Percentiles rank a stretch among this genome's conserved stretches.
phyloP scores from a whole-genome alignment of 2,888 invertebrate species.

The Torymus tubicola region DNA sequence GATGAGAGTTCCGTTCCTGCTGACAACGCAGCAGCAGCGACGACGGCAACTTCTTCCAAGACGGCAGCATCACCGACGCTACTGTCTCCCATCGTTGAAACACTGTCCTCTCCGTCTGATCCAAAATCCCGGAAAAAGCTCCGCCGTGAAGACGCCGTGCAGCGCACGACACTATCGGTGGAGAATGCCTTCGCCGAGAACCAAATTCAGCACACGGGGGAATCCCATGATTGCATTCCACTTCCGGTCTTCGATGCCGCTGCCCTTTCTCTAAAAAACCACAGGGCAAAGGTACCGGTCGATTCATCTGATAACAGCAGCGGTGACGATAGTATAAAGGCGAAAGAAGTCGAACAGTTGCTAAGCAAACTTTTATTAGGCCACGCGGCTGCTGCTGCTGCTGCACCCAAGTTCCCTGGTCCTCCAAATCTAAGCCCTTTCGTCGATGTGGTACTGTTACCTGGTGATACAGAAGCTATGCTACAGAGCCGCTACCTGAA shows the following conservation, averaged over 20 bases:
- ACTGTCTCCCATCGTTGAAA: slow-evolving; percentile 16
- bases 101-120: neutral
- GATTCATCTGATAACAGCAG: neutral
- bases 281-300: neutral
- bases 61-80: too few relatives aligned
- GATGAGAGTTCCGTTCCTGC: neutral
- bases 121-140: slow-evolving; percentile 60
- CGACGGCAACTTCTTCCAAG: neutral
- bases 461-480: slow-evolving; percentile 55
- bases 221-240: slow-evolving; percentile 74
- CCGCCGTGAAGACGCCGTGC: slow-evolving; percentile 68
- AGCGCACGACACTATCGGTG: slow-evolving; percentile 63
- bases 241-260: slow-evolving; percentile 65
- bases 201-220: slow-evolving; percentile 72
- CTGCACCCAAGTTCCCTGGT: neutral
- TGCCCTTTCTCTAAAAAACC: neutral
- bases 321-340: too few relatives aligned
- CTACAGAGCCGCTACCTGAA: slow-evolving; percentile 66
- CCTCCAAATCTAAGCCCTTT: neutral
- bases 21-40: neutral
- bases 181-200: slow-evolving; percentile 63
- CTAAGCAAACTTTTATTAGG: slow-evolving; percentile 27
- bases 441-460: slow-evolving; percentile 35
- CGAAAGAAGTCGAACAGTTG: slow-evolving; percentile 45
- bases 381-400: neutral